Evolutionary conservation across 2,797 vertebrate species (phyloP).

Genomic region (Epinephelus coioides): DNA sequence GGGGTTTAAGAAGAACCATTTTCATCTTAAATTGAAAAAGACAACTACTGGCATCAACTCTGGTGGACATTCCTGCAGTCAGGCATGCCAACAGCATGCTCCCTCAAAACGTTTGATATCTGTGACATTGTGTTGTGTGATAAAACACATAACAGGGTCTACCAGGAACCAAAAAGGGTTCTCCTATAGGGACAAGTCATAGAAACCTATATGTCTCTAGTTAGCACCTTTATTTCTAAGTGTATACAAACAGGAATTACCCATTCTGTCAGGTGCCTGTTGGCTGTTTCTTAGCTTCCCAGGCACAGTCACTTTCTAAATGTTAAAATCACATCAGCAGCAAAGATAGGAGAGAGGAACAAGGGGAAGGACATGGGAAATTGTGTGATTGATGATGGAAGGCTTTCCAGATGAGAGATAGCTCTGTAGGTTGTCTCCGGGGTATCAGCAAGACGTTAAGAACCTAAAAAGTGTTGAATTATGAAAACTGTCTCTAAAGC

Average conservation of each 20-base stretch:
- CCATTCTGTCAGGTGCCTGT: background rate
- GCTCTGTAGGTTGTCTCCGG: slow-evolving; percentile 12
- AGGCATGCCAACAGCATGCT: too few species aligned
- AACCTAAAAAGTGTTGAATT: slow-evolving; percentile 15
- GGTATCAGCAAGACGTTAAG: background rate
- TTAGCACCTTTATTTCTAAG: too few species aligned
- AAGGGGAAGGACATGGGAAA: background rate
- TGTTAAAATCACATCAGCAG: background rate
- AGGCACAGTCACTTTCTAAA: background rate
- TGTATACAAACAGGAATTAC: background rate
- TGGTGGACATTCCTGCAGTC: too few species aligned
- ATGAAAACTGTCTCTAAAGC: background rate
- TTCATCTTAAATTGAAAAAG: too few species aligned
- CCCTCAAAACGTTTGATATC: too few species aligned
- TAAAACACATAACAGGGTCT: too few species aligned
- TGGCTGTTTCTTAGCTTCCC: background rate
- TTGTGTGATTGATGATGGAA: slow-evolving; percentile 21
- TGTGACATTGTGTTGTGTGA: too few species aligned
- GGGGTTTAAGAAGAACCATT: too few species aligned
- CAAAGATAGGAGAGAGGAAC: background rate
- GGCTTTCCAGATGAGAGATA: slow-evolving; percentile 16
- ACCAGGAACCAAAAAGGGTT: too few species aligned
- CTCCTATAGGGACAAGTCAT: too few species aligned
- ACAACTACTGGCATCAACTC: too few species aligned
- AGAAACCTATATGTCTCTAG: too few species aligned